A percentile compares a stretch with the other conserved stretches of the same genome.
These are phyloP conservation scores for Drosophila austrosaltans DNA, from an alignment of 2,888 invertebrate genomes.

Conservation along the genomic window DNA sequence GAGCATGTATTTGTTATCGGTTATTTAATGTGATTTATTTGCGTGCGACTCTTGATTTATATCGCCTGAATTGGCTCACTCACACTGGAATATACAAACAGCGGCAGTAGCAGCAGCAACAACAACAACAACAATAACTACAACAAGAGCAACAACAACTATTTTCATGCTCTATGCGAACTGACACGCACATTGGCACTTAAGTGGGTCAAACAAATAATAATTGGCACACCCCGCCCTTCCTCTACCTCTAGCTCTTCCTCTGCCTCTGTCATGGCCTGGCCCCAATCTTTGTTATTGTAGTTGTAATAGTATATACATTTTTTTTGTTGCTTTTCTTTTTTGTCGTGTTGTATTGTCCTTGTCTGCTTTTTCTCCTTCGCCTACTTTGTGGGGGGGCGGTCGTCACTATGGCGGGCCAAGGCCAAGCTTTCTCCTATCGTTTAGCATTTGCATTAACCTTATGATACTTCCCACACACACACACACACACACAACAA, in stretches of 20 bases:
- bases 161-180: slow-evolving; percentile 43
- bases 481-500: not conserved
- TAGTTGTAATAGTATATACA: not conserved
- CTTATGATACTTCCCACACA: slow-evolving; percentile 2
- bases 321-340: too few relatives aligned
- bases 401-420: slow-evolving; percentile 15
- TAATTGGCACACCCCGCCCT: slow-evolving; percentile 61
- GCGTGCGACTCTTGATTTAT: slow-evolving; percentile 76
- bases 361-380: slow-evolving; percentile 38
- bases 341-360: slow-evolving; percentile 24
- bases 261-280: not conserved
- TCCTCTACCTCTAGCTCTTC: not conserved
- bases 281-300: slow-evolving; percentile 8
- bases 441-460: slow-evolving; percentile 5
- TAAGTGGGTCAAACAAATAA: slow-evolving; percentile 68
- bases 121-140: not conserved
- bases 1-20: slow-evolving; percentile 72
- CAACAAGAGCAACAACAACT: slow-evolving; percentile 26
- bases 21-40: slow-evolving; percentile 78
- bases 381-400: slow-evolving; percentile 32
- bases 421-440: slow-evolving; percentile 11
- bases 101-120: slow-evolving; percentile 36
- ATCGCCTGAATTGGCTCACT: slow-evolving; percentile 51
- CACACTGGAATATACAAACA: slow-evolving; percentile 9
- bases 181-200: slow-evolving; percentile 66